Percentiles rank a stretch among this genome's conserved stretches.
phyloP scores from a whole-genome alignment of 2,797 vertebrate species.

The Bucorvus abyssinicus region DNA sequence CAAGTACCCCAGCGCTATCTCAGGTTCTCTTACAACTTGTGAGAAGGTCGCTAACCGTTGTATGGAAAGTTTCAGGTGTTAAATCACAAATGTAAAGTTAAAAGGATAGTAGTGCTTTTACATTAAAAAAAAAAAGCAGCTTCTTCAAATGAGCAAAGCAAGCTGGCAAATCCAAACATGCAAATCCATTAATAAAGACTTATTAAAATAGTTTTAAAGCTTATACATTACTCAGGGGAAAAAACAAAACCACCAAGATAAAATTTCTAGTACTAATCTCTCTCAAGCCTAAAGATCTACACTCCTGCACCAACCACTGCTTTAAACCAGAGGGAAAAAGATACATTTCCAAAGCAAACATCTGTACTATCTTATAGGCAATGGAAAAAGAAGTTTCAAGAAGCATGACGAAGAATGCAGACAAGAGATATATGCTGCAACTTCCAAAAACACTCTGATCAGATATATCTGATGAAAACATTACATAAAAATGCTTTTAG shows the following conservation, averaged over 20 bases:
- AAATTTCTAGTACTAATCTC: not conserved
- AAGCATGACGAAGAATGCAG: not conserved
- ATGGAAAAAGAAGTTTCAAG: not conserved
- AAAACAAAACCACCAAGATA: no score
- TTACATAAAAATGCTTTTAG: not conserved
- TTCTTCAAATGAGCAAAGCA: not conserved
- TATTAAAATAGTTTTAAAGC: not conserved
- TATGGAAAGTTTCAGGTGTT: not conserved
- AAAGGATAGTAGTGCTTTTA: not conserved
- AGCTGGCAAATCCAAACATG: not conserved
- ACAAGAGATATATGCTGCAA: not conserved
- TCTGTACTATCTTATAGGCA: not conserved
- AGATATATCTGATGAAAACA: not conserved
- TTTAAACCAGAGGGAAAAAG: not conserved
- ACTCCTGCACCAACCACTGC: not conserved
- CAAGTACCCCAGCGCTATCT: not conserved
- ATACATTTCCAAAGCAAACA: fast-evolving
- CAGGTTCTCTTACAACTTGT: not conserved
- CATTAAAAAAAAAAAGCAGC: not conserved
- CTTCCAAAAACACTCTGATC: not conserved
- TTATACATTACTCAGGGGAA: not conserved
- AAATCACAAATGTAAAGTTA: not conserved
- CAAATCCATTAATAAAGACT: not conserved
- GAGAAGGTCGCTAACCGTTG: not conserved
- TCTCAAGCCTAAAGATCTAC: not conserved